A percentile compares a stretch with the other conserved stretches of the same genome.
Evolutionary conservation across 2,888 invertebrate genomes (phyloP).

Genomic region (Tanypteryx hageni): DNA sequence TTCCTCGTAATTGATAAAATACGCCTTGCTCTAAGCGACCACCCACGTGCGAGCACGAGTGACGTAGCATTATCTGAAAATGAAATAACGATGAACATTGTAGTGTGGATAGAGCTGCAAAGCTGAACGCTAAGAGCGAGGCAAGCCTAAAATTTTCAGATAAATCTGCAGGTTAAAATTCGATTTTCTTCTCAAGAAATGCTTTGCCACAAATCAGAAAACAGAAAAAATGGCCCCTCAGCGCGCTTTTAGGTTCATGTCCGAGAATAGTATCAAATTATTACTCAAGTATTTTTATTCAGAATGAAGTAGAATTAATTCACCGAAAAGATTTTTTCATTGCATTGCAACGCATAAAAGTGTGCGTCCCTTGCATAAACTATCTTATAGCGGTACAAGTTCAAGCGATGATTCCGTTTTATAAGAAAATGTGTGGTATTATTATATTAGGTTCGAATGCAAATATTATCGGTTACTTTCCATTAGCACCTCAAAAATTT

Average conservation of each 20-base stretch:
- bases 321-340: background rate
- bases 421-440: no score
- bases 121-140: no score
- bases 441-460: no score
- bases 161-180: slow-evolving; percentile 23
- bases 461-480: no score
- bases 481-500: no score
- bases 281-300: no score
- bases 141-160: background rate
- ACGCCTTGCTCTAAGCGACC: slow-evolving; percentile 7
- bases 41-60: background rate
- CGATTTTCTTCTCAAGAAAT: slow-evolving; percentile 15
- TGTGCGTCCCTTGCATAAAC: no score
- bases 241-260: background rate
- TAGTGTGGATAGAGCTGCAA: background rate
- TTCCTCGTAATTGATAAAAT: slow-evolving; percentile 15
- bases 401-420: no score
- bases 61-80: slow-evolving; percentile 14
- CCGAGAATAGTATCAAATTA: background rate
- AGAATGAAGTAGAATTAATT: slow-evolving; percentile 8
- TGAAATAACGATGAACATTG: background rate
- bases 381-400: no score
- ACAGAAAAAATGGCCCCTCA: background rate
- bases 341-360: no score
- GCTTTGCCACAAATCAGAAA: no score